Evolutionary conservation across 2,797 vertebrate genomes (phyloP).

Genomic region (Crypturellus tataupa): DNA sequence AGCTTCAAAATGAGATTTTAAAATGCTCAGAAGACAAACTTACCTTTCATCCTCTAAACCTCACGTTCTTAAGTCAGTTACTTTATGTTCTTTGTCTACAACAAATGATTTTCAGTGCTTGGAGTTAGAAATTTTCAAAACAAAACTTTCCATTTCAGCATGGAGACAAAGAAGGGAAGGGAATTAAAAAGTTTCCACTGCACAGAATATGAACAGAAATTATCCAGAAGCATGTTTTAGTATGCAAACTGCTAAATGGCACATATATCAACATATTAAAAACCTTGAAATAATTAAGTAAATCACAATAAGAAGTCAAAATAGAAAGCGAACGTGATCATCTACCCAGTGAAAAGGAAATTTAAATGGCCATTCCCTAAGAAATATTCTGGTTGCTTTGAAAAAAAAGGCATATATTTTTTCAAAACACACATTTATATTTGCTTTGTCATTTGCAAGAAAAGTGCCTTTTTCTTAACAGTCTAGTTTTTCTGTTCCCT

Average conservation of each 20-base stretch:
- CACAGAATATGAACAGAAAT: background rate
- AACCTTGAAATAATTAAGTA: background rate
- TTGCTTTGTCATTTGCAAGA: background rate
- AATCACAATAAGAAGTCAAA: background rate
- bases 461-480: background rate
- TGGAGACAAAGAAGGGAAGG: background rate
- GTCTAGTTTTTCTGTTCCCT: background rate
- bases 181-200: background rate
- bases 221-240: background rate
- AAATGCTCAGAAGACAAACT: background rate
- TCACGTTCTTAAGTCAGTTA: background rate
- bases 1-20: background rate
- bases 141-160: background rate
- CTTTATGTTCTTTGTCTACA: background rate
- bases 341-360: background rate
- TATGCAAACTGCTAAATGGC: background rate
- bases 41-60: accelerated
- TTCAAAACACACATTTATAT: background rate
- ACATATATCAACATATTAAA: background rate
- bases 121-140: background rate
- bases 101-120: accelerated
- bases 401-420: background rate
- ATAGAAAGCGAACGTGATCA: background rate
- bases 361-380: background rate
- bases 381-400: background rate